Evolutionary conservation across 2,888 invertebrate genomes (phyloP), one percentile per base, ranked within the genome.

Genomic region (Heliconius erato): DNA sequence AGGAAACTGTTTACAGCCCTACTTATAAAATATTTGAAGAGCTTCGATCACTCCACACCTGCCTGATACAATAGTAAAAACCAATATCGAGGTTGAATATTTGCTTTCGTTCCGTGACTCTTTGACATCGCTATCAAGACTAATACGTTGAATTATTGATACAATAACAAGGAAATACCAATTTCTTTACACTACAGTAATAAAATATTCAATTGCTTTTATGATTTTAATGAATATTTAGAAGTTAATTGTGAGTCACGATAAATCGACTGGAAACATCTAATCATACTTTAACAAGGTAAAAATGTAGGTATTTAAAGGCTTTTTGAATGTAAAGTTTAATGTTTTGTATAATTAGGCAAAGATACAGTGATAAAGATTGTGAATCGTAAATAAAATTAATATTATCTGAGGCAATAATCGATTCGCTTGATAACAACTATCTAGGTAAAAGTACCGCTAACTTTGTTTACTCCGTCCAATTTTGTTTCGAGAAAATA

Each of bases 1-100:
- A 81, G 35, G 65, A 59, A 74, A 28, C 74, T 44, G 67, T 79
- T 79, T 79, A 40, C 67, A 76, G 44, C 44, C 74, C 63, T 79
- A 49, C 72, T 74, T 68, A 82, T 79, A 59, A 85, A 86, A 91
- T 90, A 91, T 89, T 91, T 90, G 87, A 89, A 84, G 86, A 89
- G 83, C 85, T 88, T 89, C 88, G 88, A 91, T 88, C 86, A 83
- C 32, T 49, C 59, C 40, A 49, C 89, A 89, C 89, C 89, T 86
- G 88, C 85, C 85, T 82, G 80, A 87, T 88, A 82, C 88, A 90
- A 89, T 86, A 88, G 88, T 88, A 84, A 88, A 84, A 87, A 87
- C 85, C 86, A 88, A 89, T 89, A 88, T 80, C 84, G 82, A 79
- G n/a, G 82, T 76, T 28, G 71, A 81, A 83, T 85, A 83, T 85